These are phyloP conservation scores for Macrophya annulata DNA, from an alignment of 2,888 invertebrate species.

Conservation along the genomic window DNA sequence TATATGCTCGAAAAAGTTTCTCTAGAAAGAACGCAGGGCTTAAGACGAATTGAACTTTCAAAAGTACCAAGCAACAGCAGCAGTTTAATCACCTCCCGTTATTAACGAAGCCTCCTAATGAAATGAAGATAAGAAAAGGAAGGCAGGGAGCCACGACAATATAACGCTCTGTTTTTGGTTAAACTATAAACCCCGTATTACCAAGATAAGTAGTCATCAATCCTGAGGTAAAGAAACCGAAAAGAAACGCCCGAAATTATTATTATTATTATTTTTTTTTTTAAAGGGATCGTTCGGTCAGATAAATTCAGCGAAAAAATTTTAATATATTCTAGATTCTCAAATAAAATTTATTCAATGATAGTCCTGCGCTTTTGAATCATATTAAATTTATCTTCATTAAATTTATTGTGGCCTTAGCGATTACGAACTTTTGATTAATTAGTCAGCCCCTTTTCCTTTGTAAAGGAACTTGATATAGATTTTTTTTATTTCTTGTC, in stretches of 20 bases:
- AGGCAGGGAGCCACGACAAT: background rate
- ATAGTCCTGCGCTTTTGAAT: background rate
- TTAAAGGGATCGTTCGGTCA: background rate
- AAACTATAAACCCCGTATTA: slow-evolving; percentile 6
- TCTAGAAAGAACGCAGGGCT: background rate
- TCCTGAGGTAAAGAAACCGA: background rate
- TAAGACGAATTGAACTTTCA: slow-evolving; percentile 42
- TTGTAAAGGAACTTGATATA: background rate
- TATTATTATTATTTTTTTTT: too few species aligned
- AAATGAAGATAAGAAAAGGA: slow-evolving; percentile 35
- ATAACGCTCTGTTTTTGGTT: slow-evolving; percentile 24
- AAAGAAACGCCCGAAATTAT: background rate
- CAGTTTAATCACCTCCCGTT: slow-evolving; percentile 17
- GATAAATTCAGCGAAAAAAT: background rate
- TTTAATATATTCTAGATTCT: background rate
- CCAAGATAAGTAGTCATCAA: slow-evolving; percentile 23
- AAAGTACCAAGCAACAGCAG: slow-evolving; percentile 9
- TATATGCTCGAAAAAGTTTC: background rate
- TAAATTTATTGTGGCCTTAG: background rate
- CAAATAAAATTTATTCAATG: background rate
- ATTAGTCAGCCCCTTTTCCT: background rate
- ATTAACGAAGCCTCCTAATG: slow-evolving; percentile 48
- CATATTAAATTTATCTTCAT: too few species aligned
- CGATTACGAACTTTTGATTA: background rate
- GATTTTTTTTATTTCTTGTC: background rate